phyloP scores from a whole-genome alignment of 2,797 vertebrate species.

The Danio tinwini region DNA sequence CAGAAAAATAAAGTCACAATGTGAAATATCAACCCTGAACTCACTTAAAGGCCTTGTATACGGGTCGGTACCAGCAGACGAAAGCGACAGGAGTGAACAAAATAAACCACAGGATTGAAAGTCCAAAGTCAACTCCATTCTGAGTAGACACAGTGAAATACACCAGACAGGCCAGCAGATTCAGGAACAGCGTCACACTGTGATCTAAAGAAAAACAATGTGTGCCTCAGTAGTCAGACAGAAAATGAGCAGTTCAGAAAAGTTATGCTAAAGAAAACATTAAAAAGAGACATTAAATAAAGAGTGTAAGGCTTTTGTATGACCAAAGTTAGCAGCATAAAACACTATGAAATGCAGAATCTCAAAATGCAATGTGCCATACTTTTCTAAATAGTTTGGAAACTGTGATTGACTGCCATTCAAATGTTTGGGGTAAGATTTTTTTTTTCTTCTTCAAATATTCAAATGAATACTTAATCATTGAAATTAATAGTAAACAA shows the following conservation, averaged over 20 bases:
- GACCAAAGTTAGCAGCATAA: background rate
- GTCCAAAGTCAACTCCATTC: constrained; percentile 87
- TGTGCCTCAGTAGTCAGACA: background rate
- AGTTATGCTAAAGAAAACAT: background rate
- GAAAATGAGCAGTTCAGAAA: background rate
- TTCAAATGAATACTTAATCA: no score
- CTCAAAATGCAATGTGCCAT: background rate
- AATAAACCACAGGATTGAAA: constrained; percentile 94
- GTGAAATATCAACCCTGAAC: constrained; percentile 53
- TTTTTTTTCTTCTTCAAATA: no score
- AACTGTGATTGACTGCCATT: no score
- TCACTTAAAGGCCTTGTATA: constrained; percentile 97
- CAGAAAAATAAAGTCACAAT: background rate
- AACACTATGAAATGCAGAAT: background rate
- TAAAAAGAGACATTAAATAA: no score
- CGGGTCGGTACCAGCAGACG: constrained; percentile 95
- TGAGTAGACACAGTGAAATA: constrained; percentile 69
- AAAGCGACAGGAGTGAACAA: constrained; percentile 94
- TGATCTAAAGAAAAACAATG: constrained; percentile 77
- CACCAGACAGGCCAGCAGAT: constrained; percentile 93
- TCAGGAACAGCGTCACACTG: constrained; percentile 90
- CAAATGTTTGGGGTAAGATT: no score
- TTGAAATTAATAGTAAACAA: no score
- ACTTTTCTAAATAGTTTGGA: no score
- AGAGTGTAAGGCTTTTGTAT: background rate